Evolutionary conservation across 2,888 invertebrate species (phyloP).

Genomic region (Deilephila elpenor): DNA sequence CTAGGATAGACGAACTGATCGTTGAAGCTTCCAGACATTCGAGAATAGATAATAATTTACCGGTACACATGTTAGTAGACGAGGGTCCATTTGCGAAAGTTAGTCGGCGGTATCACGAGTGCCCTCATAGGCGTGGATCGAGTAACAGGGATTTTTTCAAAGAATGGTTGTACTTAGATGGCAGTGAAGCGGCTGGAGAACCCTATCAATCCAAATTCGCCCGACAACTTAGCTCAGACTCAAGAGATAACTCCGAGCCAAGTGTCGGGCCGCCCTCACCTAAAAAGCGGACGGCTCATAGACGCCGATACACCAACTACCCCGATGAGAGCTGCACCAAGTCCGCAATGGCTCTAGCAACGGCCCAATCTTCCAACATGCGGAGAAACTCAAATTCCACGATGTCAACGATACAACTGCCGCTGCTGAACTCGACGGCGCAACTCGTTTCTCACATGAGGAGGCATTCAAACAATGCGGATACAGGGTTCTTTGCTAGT

Average conservation of each 20-base stretch:
- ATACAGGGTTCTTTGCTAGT: conserved; percentile 84
- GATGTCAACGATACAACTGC: conserved; percentile 86
- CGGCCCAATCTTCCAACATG: conserved; percentile 79
- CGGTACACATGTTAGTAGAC: conserved; percentile 72
- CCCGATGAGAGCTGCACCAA: conserved; percentile 80
- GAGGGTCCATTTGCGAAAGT: conserved; percentile 80
- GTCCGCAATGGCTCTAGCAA: conserved; percentile 78
- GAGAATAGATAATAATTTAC: conserved; percentile 62
- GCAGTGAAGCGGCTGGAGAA: conserved; percentile 71
- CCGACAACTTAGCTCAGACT: conserved; percentile 82
- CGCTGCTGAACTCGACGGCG: conserved; percentile 78
- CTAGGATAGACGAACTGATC: conserved; percentile 71
- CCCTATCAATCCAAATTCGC: conserved; percentile 82
- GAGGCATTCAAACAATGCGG: conserved; percentile 86
- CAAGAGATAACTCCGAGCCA: conserved; percentile 80
- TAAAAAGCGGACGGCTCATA: conserved; percentile 71
- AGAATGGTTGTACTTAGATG: conserved; percentile 78
- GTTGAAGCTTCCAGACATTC: conserved; percentile 66
- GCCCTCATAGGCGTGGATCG: conserved; percentile 68
- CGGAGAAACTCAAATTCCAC: conserved; percentile 86
- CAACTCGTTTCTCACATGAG: conserved; percentile 82
- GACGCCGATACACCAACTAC: conserved; percentile 74
- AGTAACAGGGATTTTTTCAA: conserved; percentile 76
- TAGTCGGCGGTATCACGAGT: conserved; percentile 74
- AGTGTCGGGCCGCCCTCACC: conserved; percentile 79